Base-by-base conservation (phyloP, 2,888 invertebrate genomes). In the Odontocerum albicorne region DNA sequence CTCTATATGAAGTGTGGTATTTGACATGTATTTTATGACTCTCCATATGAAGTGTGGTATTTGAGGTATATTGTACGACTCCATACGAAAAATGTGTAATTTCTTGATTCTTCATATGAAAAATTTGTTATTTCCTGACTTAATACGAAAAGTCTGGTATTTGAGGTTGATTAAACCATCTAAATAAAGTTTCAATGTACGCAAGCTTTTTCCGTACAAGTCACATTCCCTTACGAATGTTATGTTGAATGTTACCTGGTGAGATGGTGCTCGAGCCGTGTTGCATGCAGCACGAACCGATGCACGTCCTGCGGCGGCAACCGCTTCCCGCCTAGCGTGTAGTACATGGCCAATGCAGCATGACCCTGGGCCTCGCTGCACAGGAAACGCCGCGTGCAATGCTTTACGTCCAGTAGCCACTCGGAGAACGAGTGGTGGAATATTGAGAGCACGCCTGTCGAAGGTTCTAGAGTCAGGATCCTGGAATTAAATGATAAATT, bases 351-450 rank as follows among this genome's bases (percentile, higher is more conserved):
- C 33, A 94, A 79, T 70, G 91, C 90, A 7, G 89, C 89, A 70
- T 96, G 96, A 0, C 96, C 96, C 64, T 92, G 91, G 45, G 85
- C 80, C 6, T 90, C 86, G 62, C 88, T 87, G 70, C 94, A 96
- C 61, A 96, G 79, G 72, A 94, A 97, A 64, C 94, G 90, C 64
- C 94, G 89, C 1, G 96, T 97, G 71, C 96, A 96, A 68, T 97
- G 96, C 72, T 97, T 97, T n/a, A 97, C 96, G 70, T 97, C 97
- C 49, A 92, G 75, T 63, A 97, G 74, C 97, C 97, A 97, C 68
- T 91, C 90, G 17, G 94, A 90, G 71, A 96, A 96, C 57, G 94
- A 95, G 69, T 93, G 92, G 72, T 97, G 96, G 74, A 96, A 96
- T 39, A 96, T 80, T 45, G 86, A 81, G 56, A 88, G 74, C 53